Evolutionary conservation across 1,140 invertebrate species (phyloP), one percentile per base, ranked within the genome.

Genomic region (Teleogryllus occipitalis): DNA sequence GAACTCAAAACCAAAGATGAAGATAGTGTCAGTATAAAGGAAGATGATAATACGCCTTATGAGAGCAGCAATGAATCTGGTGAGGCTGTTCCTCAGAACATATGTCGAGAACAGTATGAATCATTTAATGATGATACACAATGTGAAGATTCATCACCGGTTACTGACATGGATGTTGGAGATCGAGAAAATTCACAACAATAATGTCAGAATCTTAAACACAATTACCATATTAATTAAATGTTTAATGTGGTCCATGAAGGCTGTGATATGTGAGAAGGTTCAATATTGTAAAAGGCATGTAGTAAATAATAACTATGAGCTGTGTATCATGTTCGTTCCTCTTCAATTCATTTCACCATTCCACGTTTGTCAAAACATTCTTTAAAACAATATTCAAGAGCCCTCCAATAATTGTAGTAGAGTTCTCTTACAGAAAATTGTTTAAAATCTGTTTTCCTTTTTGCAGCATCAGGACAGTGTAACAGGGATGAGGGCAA

Each of bases 61-160:
- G 47, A 15, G 22, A 76, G 12, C 21, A 77, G 47, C 8, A 49
- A 8, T 77, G 47, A 47, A 47, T 77, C 76, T 48, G 76, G 76
- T 18, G 76, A 77, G 47, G 7, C 8, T 54, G 76, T 77, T 10
- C 76, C 76, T 54, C n/a, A 7, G 4, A 22, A 54, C 47, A 77
- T 77, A 47, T 21, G n/a, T 6, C 47, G 76, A 12, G 76, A 77
- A n/a, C 15, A 77, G 48, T 77, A 77, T 27, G 76, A 77, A 77
- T 47, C 76, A n/a, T 54, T 77, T 14, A 21, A 48, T 21, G 22
- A 49, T 47, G 76, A 77, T 15, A 7, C 76, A 21, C 10, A 21
- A 48, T 18, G 21, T 48, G 76, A 77, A 8, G 22, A 7, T n/a
- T 14, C 47, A 3, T 54, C 76, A 21, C 48, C 18, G 14, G 76